Percentiles rank a stretch among this genome's conserved stretches.
phyloP scores from a whole-genome alignment of 2,888 invertebrate genomes.

The Drosophila melanosoma region DNA sequence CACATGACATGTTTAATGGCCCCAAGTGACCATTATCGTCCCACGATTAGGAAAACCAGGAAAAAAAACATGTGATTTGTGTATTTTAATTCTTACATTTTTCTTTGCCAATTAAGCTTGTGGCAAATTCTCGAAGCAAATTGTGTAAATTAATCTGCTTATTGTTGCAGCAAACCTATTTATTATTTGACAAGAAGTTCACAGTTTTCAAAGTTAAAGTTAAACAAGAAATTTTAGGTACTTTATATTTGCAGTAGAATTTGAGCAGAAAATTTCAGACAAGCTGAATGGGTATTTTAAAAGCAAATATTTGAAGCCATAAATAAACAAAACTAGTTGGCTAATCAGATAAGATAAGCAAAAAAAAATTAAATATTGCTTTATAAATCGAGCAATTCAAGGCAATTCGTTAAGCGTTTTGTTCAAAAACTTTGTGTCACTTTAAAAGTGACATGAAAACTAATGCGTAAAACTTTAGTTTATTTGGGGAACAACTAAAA shows the following conservation, averaged over 20 bases:
- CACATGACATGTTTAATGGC: constrained; percentile 47
- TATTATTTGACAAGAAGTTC: not conserved
- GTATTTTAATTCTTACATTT: not conserved
- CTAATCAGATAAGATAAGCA: constrained; percentile 34
- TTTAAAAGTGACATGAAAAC: constrained; percentile 15
- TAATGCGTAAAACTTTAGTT: constrained; percentile 13
- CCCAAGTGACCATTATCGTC: constrained; percentile 37
- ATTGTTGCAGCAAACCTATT: not conserved
- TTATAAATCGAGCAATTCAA: not conserved
- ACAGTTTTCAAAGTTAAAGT: not conserved
- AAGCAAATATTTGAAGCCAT: not conserved
- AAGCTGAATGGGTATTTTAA: not conserved
- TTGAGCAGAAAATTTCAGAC: not conserved
- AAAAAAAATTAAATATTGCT: not conserved
- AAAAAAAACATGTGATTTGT: constrained; percentile 48
- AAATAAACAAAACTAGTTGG: not conserved
- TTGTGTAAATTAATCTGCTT: not conserved
- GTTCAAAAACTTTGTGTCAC: constrained; percentile 7
- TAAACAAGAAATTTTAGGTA: not conserved
- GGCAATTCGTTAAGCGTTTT: not conserved
- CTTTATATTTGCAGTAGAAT: not conserved
- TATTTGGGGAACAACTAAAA: too few species aligned
- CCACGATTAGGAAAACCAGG: constrained; percentile 22
- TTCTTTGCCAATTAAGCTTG: not conserved
- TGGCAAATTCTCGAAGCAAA: not conserved